Evolutionary conservation across 2,797 vertebrate species (phyloP).

Genomic region (Apogon talboti): DNA sequence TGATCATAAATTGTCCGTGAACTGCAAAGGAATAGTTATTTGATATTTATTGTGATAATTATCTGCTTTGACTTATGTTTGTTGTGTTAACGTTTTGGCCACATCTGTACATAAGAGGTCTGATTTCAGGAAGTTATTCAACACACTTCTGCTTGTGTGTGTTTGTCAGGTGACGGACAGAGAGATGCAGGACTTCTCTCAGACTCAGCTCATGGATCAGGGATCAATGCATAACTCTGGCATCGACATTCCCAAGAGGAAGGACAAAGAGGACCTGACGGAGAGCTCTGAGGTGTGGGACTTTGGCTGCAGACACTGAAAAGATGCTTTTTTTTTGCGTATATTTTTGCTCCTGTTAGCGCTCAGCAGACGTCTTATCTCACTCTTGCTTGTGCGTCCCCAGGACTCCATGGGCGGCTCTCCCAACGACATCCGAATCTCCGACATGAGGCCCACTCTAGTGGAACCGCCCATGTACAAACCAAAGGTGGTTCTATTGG

Average conservation of each 20-base stretch:
- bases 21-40: too few species aligned
- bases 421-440: constrained; percentile 97
- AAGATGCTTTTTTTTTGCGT: too few species aligned
- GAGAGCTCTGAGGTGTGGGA: constrained; percentile 87
- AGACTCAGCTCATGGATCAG: constrained; percentile 82
- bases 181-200: constrained; percentile 87
- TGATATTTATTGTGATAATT: too few species aligned
- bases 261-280: constrained; percentile 85
- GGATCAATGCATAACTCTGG: constrained; percentile 80
- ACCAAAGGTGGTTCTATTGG: constrained; percentile 97
- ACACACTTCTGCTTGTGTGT: constrained; percentile 9
- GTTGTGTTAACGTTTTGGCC: too few species aligned
- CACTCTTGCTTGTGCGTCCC: background rate
- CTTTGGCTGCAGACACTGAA: too few species aligned
- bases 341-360: background rate
- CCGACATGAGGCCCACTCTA: constrained; percentile 97
- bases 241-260: constrained; percentile 84
- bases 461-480: constrained; percentile 97
- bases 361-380: too few species aligned
- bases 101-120: too few species aligned
- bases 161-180: constrained; percentile 83
- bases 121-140: too few species aligned
- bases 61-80: too few species aligned
- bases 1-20: too few species aligned
- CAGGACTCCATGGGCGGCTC: constrained; percentile 97